Evolutionary conservation across 2,888 invertebrate genomes (phyloP).

Genomic region (Magallana nippona): DNA sequence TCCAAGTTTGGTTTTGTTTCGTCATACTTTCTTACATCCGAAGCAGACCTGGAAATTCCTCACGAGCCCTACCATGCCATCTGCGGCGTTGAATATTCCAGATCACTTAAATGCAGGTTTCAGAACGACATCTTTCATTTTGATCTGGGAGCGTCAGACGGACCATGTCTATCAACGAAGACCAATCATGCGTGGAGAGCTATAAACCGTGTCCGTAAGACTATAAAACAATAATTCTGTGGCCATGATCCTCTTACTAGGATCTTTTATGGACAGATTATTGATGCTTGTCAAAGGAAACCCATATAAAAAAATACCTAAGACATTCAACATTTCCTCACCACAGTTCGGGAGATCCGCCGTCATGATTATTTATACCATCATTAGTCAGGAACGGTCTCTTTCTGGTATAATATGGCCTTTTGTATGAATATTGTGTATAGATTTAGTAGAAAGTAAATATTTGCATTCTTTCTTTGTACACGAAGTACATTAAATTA

Average conservation of each 20-base stretch:
- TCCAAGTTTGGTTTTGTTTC: not conserved
- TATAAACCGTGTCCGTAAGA: not conserved
- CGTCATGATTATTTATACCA: constrained; percentile 20
- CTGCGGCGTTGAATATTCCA: not conserved
- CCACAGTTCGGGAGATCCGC: not conserved
- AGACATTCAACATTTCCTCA: constrained; percentile 4
- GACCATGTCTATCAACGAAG: not conserved
- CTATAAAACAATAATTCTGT: not conserved
- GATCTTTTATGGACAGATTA: not conserved
- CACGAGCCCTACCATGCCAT: not conserved
- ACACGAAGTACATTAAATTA: no score
- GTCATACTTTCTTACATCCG: constrained; percentile 27
- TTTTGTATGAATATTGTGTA: not conserved
- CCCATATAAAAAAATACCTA: not conserved
- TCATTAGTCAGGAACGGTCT: not conserved
- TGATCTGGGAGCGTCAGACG: not conserved
- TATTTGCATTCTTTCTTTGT: no score
- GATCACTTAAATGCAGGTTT: not conserved
- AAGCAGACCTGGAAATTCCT: not conserved
- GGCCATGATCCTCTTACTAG: not conserved
- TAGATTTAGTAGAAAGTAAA: not conserved
- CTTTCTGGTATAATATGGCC: not conserved
- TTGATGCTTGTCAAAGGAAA: constrained; percentile 18
- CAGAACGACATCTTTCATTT: not conserved
- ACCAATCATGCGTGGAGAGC: not conserved